Conservation (phyloP, 2,888 invertebrate species). For the Acleris laterana region DNA sequence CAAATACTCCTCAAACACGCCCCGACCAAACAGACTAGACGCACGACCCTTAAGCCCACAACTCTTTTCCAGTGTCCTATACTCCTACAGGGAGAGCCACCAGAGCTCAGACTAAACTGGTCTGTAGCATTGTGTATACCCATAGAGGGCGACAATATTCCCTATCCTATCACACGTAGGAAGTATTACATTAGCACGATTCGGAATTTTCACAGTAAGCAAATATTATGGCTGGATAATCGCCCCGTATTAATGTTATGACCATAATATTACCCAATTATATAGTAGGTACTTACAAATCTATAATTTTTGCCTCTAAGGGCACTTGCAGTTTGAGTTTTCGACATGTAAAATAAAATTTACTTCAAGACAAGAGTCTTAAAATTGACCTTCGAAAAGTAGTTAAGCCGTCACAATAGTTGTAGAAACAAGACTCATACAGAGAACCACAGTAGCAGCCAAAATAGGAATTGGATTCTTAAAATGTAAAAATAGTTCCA, state of each 20-base stretch:
- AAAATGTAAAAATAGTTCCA: too few relatives aligned
- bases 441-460: too few relatives aligned
- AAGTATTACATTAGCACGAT: conserved; percentile 45
- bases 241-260: conserved; percentile 2
- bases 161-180: conserved; percentile 50
- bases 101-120: conserved; percentile 50
- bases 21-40: conserved; percentile 55
- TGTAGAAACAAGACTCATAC: too few relatives aligned
- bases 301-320: too few relatives aligned
- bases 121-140: conserved; percentile 44
- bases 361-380: too few relatives aligned
- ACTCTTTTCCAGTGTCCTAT: conserved; percentile 37
- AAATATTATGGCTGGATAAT: conserved; percentile 32
- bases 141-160: conserved; percentile 49
- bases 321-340: too few relatives aligned
- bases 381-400: too few relatives aligned
- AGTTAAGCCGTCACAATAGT: too few relatives aligned
- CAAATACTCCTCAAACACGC: conserved; percentile 49
- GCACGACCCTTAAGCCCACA: conserved; percentile 44
- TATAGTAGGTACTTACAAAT: too few relatives aligned
- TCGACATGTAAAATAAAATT: too few relatives aligned
- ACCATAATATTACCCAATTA: conserved; percentile 1
- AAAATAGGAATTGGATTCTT: too few relatives aligned
- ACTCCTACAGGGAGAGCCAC: conserved; percentile 30
- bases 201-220: conserved; percentile 29